Base-by-base conservation (phyloP, 2,888 invertebrate genomes). In the Sinelater perroti region DNA sequence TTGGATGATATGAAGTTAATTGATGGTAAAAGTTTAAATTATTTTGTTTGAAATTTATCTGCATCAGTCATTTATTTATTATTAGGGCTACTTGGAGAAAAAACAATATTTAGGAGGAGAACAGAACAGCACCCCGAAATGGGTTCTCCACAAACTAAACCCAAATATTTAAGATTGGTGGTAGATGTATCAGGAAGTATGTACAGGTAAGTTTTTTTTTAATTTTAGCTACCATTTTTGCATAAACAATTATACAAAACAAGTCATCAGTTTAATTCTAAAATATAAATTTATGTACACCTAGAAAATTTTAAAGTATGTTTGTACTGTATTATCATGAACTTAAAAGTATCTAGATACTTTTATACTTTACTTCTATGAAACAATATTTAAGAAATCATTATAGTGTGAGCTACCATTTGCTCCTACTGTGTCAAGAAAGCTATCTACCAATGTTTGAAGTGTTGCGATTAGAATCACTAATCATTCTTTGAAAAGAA, bases 101-200 rank as follows among this genome's bases (percentile, higher is more conserved):
- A 90, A 71, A 89, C 91, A 26, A 93, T 97, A 68, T 98, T 95
- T 77, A 85, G 92, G 44, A 83, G 92, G 7, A 82, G 96, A 28
- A 84, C 89, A 2, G 94, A 95, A 63, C 89, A 91, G 63, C 90
- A 92, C 70, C 95, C 96, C 0, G 95, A 95, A 75, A 82, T 91
- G 7, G 97, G 96, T 38, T 83, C 92, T 13, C 91, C 92, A 0
- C 93, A 93, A 61, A 85, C 90, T 62, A 91, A 90, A 71, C 95
- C 97, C 1, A 98, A 97, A 78, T 82, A 93, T 2, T 80, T 97
- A 33, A 84, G 91, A 53, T 81, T 97, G 0, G 88, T 97, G 0
- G 87, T 94, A 0, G 98, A 98, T 78, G 95, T 97, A 0, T 96
- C 95, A 1, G 97, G 97, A 2, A 95, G 95, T 64, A 97, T 97